A percentile compares a stretch with the other conserved stretches of the same genome.
phyloP scores from a whole-genome alignment of 2,888 invertebrate species.

The Orthosia gracilis region DNA sequence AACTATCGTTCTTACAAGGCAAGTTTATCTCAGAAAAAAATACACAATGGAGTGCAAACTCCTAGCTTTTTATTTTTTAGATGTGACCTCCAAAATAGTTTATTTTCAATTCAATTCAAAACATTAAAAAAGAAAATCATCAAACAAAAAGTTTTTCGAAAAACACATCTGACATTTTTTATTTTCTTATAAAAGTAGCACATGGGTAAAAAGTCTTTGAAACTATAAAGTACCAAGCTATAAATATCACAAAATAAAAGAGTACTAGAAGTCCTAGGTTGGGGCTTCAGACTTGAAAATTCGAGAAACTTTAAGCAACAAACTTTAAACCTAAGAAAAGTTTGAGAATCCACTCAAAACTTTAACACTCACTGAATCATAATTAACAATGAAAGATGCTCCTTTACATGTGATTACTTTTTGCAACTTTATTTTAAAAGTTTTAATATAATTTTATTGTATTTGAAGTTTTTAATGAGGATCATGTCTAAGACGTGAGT shows the following conservation, averaged over 20 bases:
- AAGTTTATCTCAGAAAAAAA: background rate
- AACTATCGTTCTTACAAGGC: no score
- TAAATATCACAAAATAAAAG: conserved; percentile 39
- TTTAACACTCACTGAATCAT: conserved; percentile 50
- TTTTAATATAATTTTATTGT: conserved; percentile 5
- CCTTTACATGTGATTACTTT: conserved; percentile 33
- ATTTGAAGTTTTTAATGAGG: conserved; percentile 9
- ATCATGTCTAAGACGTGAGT: background rate
- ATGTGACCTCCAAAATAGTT: background rate
- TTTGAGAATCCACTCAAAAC: conserved; percentile 52
- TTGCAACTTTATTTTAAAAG: conserved; percentile 7
- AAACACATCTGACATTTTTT: background rate
- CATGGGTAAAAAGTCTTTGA: background rate
- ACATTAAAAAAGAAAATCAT: background rate
- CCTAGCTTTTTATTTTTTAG: background rate
- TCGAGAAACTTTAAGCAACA: conserved; percentile 47
- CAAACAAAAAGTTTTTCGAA: background rate
- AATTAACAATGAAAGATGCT: conserved; percentile 55
- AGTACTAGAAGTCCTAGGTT: conserved; percentile 15
- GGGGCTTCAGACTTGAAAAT: conserved; percentile 35
- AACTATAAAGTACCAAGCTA: conserved; percentile 3
- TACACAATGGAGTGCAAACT: background rate
- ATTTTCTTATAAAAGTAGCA: conserved; percentile 9
- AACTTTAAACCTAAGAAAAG: conserved; percentile 53
- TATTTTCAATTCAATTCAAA: background rate